Conservation (phyloP, 2,797 vertebrate genomes). For the Lepidocolaptes lacrymiger region DNA sequence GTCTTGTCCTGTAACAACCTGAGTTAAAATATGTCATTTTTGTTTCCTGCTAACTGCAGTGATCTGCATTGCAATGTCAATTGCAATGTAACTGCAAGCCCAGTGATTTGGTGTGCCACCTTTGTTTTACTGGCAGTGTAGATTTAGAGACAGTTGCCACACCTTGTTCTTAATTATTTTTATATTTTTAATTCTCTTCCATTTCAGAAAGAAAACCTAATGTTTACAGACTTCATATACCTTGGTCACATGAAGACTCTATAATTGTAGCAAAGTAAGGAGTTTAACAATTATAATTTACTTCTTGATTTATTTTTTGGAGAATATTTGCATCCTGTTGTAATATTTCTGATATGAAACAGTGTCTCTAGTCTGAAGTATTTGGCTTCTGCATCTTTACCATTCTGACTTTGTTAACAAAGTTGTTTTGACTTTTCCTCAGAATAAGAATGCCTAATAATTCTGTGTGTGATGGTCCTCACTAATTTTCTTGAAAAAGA, state of each 20-base stretch:
- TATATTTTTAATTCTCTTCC: not conserved
- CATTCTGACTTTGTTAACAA: not conserved
- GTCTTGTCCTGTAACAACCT: not conserved
- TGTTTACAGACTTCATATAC: constrained; percentile 89
- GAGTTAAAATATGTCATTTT: not conserved
- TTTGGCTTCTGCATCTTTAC: not conserved
- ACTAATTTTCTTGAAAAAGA: not conserved
- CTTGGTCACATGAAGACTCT: constrained; percentile 94
- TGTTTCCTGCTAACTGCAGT: not conserved
- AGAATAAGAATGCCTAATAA: not conserved
- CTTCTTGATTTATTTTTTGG: not conserved
- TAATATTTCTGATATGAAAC: not conserved
- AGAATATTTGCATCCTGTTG: not conserved
- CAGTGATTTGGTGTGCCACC: not conserved
- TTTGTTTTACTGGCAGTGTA: not conserved
- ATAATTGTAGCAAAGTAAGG: constrained; percentile 85
- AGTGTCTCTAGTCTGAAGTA: not conserved
- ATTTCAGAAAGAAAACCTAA: constrained; percentile 83
- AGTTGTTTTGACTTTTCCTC: not conserved
- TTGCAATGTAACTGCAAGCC: not conserved
- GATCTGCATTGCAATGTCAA: not conserved
- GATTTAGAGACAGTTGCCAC: not conserved
- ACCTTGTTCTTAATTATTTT: not conserved
- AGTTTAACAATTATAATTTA: not conserved
- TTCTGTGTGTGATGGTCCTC: not conserved